phyloP scores from a whole-genome alignment of 2,888 invertebrate species.

The Neoscelio sp. region DNA sequence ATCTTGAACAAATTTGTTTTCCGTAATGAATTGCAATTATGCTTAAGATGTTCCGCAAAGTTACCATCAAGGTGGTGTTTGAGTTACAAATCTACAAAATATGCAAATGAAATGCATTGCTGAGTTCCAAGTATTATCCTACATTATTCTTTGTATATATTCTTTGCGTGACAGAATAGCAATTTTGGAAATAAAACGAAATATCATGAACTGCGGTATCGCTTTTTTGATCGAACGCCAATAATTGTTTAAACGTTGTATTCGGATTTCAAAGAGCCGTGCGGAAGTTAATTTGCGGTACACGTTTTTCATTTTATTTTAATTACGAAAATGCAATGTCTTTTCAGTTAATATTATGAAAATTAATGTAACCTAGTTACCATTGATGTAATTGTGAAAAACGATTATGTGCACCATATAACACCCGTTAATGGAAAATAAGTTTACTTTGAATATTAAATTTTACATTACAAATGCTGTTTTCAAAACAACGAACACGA shows the following conservation, averaged over 20 bases:
- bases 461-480: no score
- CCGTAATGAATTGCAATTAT: slow-evolving; percentile 41
- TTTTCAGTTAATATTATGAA: slow-evolving; percentile 1
- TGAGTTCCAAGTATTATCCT: slow-evolving; percentile 12
- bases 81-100: slow-evolving; percentile 40
- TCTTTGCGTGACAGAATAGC: slow-evolving; percentile 22
- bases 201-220: not conserved
- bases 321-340: slow-evolving; percentile 3
- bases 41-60: slow-evolving; percentile 32
- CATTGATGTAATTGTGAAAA: slow-evolving; percentile 2
- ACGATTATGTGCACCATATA: slow-evolving; percentile 3
- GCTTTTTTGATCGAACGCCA: slow-evolving; percentile 13
- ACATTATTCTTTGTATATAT: slow-evolving; percentile 25
- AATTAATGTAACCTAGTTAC: slow-evolving; percentile 12
- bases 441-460: slow-evolving; percentile 11
- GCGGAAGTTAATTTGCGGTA: no score
- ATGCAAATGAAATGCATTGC: slow-evolving; percentile 47
- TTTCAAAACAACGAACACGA: slow-evolving; percentile 2
- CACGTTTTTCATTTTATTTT: no score
- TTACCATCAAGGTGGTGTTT: slow-evolving; percentile 11
- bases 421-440: slow-evolving; percentile 9
- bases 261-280: slow-evolving; percentile 4
- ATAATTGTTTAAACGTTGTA: slow-evolving; percentile 27
- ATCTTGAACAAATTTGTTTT: slow-evolving; percentile 47
- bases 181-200: slow-evolving; percentile 19